These are phyloP conservation scores for Calyptommatus sinebrachiatus DNA, from an alignment of 2,113 vertebrate genomes.

Conservation along the genomic window DNA sequence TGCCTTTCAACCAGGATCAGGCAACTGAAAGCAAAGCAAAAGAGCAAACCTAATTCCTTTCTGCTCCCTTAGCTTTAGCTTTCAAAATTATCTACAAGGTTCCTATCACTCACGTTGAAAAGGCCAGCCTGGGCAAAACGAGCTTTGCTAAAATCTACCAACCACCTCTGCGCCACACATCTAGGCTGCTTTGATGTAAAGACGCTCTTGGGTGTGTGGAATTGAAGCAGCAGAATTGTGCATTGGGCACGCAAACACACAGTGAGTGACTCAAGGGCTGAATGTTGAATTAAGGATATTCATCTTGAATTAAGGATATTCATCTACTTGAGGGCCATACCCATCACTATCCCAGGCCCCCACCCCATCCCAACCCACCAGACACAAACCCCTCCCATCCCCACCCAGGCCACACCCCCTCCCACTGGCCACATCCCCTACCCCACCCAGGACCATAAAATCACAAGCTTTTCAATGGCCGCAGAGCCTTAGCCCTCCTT, in stretches of 20 bases:
- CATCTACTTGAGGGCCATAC: neutral
- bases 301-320: neutral
- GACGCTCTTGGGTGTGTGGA: too few relatives aligned
- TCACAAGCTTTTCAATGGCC: too few relatives aligned
- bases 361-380: too few relatives aligned
- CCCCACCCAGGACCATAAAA: too few relatives aligned
- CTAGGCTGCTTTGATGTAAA: neutral
- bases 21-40: constrained; percentile 50
- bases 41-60: constrained; percentile 21
- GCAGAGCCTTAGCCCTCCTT: too few relatives aligned
- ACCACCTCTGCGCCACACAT: neutral
- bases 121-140: constrained; percentile 20
- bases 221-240: neutral
- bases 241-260: neutral
- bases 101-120: constrained; percentile 18
- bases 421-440: too few relatives aligned
- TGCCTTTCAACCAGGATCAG: constrained; percentile 43
- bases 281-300: too few relatives aligned
- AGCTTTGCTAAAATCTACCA: constrained; percentile 18
- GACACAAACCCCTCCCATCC: too few relatives aligned
- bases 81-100: constrained; percentile 34
- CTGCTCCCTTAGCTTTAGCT: constrained; percentile 10
- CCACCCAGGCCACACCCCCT: too few relatives aligned
- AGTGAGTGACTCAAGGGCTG: neutral
- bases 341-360: too few relatives aligned